Conservation (phyloP, 1,140 invertebrate genomes). For the Halyomorpha halys region DNA sequence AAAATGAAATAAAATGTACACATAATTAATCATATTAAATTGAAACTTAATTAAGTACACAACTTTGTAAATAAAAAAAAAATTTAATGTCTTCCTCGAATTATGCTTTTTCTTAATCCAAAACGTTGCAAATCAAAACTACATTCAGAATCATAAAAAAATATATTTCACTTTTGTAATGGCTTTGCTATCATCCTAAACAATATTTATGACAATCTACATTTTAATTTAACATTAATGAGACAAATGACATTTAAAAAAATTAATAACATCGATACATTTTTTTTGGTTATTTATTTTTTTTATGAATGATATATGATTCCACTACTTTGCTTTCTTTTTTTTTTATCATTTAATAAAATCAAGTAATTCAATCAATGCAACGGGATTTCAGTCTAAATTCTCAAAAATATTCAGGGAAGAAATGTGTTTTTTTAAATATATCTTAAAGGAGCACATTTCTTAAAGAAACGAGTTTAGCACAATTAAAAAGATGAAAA, state of each 20-base stretch:
- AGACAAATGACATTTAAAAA: conserved; percentile 13
- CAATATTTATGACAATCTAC: background rate
- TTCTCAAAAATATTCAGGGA: conserved; percentile 16
- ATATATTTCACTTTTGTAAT: background rate
- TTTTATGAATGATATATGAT: too few species aligned
- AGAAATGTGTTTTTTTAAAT: background rate
- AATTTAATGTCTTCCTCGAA: conserved; percentile 10
- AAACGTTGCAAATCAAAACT: conserved; percentile 14
- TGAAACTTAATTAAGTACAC: conserved; percentile 22
- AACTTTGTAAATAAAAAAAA: conserved; percentile 1
- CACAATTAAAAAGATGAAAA: conserved; percentile 4
- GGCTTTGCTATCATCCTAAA: too few species aligned
- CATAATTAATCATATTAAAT: background rate
- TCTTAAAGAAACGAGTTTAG: conserved; percentile 1
- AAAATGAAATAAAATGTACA: conserved; percentile 10
- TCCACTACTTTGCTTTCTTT: background rate
- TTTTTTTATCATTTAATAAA: background rate
- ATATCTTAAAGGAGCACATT: background rate
- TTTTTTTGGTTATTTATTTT: too few species aligned
- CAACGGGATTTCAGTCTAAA: conserved; percentile 20
- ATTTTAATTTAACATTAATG: background rate
- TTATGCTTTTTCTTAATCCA: conserved; percentile 13
- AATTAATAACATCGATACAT: background rate
- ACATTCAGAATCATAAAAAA: conserved; percentile 12
- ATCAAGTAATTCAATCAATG: background rate